These are phyloP conservation scores for Ceratina calcarata DNA, from an alignment of 1,140 invertebrate species.

Conservation along the genomic window DNA sequence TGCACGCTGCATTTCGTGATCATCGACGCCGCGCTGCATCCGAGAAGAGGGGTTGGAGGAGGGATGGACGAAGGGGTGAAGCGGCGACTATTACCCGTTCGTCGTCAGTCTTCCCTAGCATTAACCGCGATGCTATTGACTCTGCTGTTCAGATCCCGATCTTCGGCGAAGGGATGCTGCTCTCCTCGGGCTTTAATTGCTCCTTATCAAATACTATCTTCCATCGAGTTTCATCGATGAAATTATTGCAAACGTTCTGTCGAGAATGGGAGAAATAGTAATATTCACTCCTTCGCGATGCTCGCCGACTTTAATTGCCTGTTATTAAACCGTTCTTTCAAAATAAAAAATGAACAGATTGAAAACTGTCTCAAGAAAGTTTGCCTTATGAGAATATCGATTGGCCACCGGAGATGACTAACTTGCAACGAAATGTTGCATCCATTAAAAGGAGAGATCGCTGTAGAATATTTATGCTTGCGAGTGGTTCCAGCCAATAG, in stretches of 20 bases:
- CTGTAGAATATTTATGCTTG: not conserved
- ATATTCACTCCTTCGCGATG: too few relatives aligned
- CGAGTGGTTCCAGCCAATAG: not conserved
- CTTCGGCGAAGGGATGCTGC: too few relatives aligned
- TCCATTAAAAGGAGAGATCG: conserved; percentile 18
- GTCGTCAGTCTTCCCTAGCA: not conserved
- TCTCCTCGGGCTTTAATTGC: too few relatives aligned
- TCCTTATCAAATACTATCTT: too few relatives aligned
- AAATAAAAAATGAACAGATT: too few relatives aligned
- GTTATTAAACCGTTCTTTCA: too few relatives aligned
- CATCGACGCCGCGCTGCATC: conserved; percentile 13
- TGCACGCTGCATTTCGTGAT: conserved; percentile 29
- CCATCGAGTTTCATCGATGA: too few relatives aligned
- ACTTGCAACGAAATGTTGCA: conserved; percentile 22
- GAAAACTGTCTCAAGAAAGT: too few relatives aligned
- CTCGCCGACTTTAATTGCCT: too few relatives aligned
- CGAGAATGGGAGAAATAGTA: too few relatives aligned
- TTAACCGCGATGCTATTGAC: conserved; percentile 10
- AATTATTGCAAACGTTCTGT: too few relatives aligned
- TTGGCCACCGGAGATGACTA: not conserved
- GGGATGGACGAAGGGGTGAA: not conserved
- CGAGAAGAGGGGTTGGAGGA: not conserved
- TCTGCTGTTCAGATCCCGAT: conserved; percentile 13
- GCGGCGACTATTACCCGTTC: not conserved
- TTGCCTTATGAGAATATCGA: too few relatives aligned